A percentile compares a stretch with the other conserved stretches of the same genome.
phyloP scores from a whole-genome alignment of 2,888 invertebrate species.

The Diarsia rubi region DNA sequence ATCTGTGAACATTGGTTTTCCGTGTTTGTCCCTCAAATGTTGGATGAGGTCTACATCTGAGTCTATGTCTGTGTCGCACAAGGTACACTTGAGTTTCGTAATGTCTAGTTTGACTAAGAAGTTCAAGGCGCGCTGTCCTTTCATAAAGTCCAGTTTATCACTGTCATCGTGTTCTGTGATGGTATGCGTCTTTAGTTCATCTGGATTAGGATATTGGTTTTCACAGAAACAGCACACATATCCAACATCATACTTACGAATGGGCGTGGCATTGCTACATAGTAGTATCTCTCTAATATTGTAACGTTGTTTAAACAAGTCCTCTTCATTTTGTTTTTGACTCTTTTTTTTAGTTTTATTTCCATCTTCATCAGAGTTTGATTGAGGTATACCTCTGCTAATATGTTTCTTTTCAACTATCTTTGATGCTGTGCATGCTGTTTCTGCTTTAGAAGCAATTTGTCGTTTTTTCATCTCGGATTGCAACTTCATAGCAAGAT shows the following conservation, averaged over 20 bases:
- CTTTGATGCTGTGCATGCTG: neutral
- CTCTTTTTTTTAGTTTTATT: constrained; percentile 24
- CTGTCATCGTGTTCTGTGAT: constrained; percentile 69
- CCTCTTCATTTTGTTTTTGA: constrained; percentile 40
- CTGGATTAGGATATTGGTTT: constrained; percentile 68
- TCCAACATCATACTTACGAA: constrained; percentile 72
- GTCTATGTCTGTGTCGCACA: constrained; percentile 49
- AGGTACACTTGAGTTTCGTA: constrained; percentile 65
- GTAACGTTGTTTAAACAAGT: constrained; percentile 53
- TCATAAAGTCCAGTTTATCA: constrained; percentile 69
- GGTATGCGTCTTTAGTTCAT: constrained; percentile 77
- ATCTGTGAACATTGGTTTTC: constrained; percentile 51
- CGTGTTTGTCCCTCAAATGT: constrained; percentile 48
- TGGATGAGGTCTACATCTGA: constrained; percentile 41
- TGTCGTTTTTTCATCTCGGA: constrained; percentile 24
- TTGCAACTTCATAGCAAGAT: constrained; percentile 44
- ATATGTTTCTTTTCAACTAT: constrained; percentile 14
- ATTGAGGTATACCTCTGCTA: neutral
- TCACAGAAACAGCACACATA: constrained; percentile 78
- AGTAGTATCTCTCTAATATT: constrained; percentile 75
- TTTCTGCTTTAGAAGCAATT: neutral
- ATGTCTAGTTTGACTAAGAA: constrained; percentile 78
- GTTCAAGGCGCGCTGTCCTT: constrained; percentile 59
- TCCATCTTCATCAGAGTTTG: neutral
- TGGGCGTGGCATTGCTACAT: constrained; percentile 81